These are phyloP conservation scores for Phalanger gymnotis DNA, from an alignment of 2,797 vertebrate species.

Conservation along the genomic window DNA sequence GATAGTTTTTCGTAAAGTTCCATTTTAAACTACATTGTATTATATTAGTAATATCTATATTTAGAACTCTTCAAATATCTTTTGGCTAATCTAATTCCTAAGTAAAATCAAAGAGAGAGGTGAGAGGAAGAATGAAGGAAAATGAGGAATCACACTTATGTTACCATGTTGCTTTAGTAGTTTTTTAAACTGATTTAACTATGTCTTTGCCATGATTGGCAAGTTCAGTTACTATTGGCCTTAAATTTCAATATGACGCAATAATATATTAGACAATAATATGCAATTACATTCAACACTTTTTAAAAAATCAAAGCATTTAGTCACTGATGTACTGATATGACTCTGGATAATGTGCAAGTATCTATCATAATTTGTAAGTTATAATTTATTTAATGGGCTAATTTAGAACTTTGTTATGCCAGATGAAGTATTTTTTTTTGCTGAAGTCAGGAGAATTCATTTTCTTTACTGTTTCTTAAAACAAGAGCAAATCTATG, in stretches of 20 bases:
- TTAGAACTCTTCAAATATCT: neutral
- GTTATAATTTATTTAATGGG: conserved; percentile 44
- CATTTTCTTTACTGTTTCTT: conserved; percentile 34
- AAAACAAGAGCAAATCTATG: conserved; percentile 16
- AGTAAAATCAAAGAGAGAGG: neutral
- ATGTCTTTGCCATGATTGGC: neutral
- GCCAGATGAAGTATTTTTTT: neutral
- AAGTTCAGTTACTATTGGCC: conserved; percentile 9
- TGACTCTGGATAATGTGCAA: conserved; percentile 48
- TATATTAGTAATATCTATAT: neutral
- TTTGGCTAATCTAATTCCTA: conserved; percentile 46
- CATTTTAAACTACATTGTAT: conserved; percentile 7
- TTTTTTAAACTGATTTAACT: conserved; percentile 1
- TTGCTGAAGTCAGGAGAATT: conserved; percentile 25
- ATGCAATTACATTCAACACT: conserved; percentile 10
- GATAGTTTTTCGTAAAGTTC: conserved; percentile 34
- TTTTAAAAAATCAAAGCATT: conserved; percentile 20
- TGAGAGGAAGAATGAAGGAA: conserved; percentile 30
- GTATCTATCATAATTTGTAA: conserved; percentile 51
- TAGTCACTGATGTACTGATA: conserved; percentile 15
- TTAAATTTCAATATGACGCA: conserved; percentile 46
- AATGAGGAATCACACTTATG: neutral
- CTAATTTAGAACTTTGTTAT: conserved; percentile 28
- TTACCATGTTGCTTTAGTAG: neutral
- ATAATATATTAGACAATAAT: neutral